Evolutionary conservation across 2,113 vertebrate species (phyloP).

Genomic region (Taurulus bubalis): DNA sequence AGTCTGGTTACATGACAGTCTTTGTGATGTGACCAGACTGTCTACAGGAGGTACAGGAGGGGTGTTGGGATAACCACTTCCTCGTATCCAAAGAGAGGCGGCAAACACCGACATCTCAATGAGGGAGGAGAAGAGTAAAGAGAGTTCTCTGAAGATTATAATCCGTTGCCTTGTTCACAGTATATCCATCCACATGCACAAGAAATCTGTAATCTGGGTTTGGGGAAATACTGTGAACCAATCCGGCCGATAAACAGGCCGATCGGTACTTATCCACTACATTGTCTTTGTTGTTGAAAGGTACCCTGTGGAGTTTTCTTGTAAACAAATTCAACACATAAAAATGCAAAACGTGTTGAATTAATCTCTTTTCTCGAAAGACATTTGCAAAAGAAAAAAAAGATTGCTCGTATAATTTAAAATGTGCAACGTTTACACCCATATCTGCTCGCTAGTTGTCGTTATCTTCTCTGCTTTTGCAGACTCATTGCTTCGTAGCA

Average conservation of each 20-base stretch:
- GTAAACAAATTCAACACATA: constrained; percentile 8
- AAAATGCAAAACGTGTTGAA: not conserved
- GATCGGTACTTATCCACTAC: not conserved
- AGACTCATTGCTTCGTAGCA: not conserved
- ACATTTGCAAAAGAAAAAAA: not conserved
- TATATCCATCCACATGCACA: constrained; percentile 5
- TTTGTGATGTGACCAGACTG: not conserved
- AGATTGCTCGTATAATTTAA: not conserved
- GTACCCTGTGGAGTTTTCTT: constrained; percentile 39
- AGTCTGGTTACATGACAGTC: not conserved
- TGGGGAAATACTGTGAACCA: constrained; percentile 11
- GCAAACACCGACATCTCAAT: not conserved
- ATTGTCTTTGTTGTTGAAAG: constrained; percentile 23
- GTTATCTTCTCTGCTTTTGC: not conserved
- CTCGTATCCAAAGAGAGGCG: not conserved
- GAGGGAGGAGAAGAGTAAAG: constrained; percentile 11
- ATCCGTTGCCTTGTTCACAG: constrained; percentile 11
- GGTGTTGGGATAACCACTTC: constrained; percentile 7
- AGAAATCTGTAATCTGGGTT: not conserved
- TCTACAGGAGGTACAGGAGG: not conserved
- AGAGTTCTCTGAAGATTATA: not conserved
- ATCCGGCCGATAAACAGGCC: constrained; percentile 3
- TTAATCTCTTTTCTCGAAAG: not conserved
- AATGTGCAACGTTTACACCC: not conserved
- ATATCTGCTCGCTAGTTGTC: not conserved